Conservation (phyloP, 92 coral and sea anemone species). For the Epizoanthus rinbou region DNA sequence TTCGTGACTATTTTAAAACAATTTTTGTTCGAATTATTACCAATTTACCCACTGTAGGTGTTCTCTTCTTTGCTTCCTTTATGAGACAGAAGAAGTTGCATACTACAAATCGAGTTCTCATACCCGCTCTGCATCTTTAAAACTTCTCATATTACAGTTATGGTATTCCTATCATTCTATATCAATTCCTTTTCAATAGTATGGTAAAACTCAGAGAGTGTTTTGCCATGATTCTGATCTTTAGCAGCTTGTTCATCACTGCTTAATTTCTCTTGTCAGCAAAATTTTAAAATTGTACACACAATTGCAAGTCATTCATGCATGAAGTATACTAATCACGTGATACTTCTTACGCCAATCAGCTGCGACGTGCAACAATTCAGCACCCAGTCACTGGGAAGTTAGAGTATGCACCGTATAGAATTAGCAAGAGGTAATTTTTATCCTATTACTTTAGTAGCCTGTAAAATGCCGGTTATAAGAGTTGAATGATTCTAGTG, state of each 20-base stretch:
- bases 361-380: conserved; percentile 92
- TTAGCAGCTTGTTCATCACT: background rate
- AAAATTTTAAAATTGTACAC: background rate
- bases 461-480: no score
- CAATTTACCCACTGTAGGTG: no score
- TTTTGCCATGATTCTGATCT: no score
- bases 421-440: conserved; percentile 95
- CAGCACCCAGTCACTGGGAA: conserved; percentile 96
- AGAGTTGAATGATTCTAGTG: no score
- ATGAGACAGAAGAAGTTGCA: background rate
- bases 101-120: no score
- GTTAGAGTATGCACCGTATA: conserved; percentile 85
- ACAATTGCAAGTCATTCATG: background rate
- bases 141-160: no score
- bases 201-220: background rate
- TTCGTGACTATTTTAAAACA: no score
- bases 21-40: no score
- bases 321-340: conserved; percentile 32
- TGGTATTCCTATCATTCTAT: no score
- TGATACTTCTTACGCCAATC: conserved; percentile 48
- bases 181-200: no score
- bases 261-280: background rate
- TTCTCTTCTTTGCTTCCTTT: background rate
- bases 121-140: no score
- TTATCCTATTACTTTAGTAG: background rate